Conservation (phyloP, 2,888 invertebrate genomes). For the Lasius platythorax region DNA sequence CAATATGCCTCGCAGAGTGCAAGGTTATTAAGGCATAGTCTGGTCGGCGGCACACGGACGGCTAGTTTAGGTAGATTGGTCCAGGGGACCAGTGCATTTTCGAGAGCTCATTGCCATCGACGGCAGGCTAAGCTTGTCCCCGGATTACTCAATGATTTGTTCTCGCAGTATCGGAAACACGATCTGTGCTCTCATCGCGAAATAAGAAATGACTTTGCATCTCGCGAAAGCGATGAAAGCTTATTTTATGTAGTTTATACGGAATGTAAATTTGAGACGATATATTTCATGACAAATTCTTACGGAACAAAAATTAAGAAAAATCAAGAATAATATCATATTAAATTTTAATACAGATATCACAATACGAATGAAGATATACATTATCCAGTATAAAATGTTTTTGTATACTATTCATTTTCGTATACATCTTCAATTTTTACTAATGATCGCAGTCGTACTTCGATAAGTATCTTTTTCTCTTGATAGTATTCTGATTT, state of each 20-base stretch:
- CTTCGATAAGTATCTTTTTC: neutral
- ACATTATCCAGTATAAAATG: neutral
- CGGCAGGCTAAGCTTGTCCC: conserved; percentile 55
- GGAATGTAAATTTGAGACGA: neutral
- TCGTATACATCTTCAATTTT: neutral
- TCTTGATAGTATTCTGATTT: neutral
- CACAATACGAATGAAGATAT: neutral
- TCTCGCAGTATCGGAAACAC: conserved; percentile 41
- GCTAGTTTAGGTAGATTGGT: conserved; percentile 62
- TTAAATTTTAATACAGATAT: neutral
- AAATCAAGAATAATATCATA: neutral
- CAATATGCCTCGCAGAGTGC: conserved; percentile 65
- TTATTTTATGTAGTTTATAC: conserved; percentile 13
- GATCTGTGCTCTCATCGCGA: conserved; percentile 14
- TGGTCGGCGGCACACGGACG: conserved; percentile 60
- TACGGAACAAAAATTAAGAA: neutral
- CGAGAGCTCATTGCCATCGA: conserved; percentile 65
- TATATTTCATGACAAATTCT: neutral
- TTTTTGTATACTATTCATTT: conserved; percentile 4
- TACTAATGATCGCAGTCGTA: neutral
- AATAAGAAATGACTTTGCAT: conserved; percentile 14
- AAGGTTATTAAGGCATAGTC: conserved; percentile 70
- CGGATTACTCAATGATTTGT: conserved; percentile 58
- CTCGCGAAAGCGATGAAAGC: neutral
- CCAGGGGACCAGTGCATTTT: conserved; percentile 66